phyloP scores from a whole-genome alignment of 2,113 vertebrate species.

The Gnathonemus longibarbis region DNA sequence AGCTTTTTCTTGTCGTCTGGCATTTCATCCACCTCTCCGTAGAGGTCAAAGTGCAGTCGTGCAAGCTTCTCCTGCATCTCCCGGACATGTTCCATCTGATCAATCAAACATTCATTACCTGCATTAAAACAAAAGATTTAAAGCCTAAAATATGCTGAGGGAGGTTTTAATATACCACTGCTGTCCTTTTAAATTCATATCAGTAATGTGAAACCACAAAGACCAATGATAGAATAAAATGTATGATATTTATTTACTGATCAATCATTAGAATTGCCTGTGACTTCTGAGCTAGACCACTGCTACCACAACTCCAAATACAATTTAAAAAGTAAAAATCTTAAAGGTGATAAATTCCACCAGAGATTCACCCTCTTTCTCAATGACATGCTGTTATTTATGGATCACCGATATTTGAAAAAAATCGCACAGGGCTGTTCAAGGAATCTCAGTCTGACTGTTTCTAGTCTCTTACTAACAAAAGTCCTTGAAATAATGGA shows the following conservation, averaged over 20 bases:
- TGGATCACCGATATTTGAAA: not conserved
- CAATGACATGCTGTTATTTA: not conserved
- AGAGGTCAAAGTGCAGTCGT: slow-evolving; percentile 88
- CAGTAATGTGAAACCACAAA: not conserved
- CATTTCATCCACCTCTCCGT: slow-evolving; percentile 84
- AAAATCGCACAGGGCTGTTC: not conserved
- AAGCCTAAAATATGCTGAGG: not conserved
- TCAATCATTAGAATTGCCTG: not conserved
- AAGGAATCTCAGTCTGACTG: not conserved
- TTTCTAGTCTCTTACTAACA: not conserved
- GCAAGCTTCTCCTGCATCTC: slow-evolving; percentile 98
- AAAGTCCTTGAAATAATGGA: not conserved
- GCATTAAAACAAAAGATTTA: not conserved
- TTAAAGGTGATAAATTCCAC: not conserved
- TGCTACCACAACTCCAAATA: not conserved
- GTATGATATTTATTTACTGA: not conserved
- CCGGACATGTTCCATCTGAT: slow-evolving; percentile 93
- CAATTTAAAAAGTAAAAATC: not conserved
- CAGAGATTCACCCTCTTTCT: not conserved
- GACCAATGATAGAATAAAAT: not conserved
- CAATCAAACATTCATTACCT: slow-evolving; percentile 97
- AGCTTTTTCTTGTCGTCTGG: slow-evolving; percentile 81
- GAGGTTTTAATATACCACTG: not conserved
- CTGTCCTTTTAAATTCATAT: not conserved
- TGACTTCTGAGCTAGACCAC: not conserved